Conservation (phyloP, 2,888 invertebrate species). For the Bombyx huttoni region DNA sequence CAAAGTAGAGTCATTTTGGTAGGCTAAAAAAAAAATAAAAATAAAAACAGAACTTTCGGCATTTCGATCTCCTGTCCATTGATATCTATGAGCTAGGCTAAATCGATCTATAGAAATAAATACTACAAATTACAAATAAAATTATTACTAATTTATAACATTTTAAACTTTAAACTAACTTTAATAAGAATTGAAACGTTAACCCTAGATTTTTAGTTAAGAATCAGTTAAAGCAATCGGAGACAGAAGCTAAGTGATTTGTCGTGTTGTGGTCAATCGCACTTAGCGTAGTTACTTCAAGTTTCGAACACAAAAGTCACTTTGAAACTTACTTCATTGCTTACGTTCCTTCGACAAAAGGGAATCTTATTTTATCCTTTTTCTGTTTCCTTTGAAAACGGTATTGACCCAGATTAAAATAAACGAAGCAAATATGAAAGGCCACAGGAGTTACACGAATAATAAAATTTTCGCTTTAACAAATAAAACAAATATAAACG, state of each 20-base stretch:
- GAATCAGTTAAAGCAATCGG: constrained; percentile 26
- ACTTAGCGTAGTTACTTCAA: constrained; percentile 40
- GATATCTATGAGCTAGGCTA: no score
- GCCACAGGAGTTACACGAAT: not conserved
- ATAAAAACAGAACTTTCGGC: no score
- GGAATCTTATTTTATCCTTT: no score
- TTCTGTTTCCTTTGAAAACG: not conserved
- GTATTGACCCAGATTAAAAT: not conserved
- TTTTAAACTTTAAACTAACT: no score
- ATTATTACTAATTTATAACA: no score
- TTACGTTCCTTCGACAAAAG: not conserved
- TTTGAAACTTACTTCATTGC: constrained; percentile 23
- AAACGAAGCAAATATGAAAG: not conserved
- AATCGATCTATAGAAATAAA: no score
- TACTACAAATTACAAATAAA: no score
- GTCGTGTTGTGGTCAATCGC: constrained; percentile 59
- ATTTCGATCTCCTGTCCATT: no score
- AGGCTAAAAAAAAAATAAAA: no score
- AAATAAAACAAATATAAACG: constrained; percentile 3
- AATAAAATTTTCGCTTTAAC: not conserved
- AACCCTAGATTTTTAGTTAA: not conserved
- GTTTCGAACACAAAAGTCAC: constrained; percentile 31
- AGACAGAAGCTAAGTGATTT: constrained; percentile 56
- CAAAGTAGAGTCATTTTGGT: no score
- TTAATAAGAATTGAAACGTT: not conserved